Evolutionary conservation across 2,888 invertebrate species (phyloP), one percentile per base, ranked within the genome.

Genomic region (Agrypnus murinus): DNA sequence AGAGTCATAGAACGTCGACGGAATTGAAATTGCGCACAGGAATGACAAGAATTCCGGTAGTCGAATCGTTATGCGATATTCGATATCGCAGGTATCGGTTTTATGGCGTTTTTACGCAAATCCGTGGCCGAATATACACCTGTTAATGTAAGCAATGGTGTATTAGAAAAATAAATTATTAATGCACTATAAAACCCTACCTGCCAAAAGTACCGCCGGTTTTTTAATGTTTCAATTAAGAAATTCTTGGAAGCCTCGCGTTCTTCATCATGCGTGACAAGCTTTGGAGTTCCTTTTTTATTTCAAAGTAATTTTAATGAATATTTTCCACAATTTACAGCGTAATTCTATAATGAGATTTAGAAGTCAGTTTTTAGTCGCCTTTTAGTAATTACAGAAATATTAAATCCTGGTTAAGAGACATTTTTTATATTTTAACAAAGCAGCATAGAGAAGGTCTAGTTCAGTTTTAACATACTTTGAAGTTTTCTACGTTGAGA

Each of bases 11-110:
- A 59, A 65, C 65, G 65, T 25, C 55, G 17, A n/a, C 25, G 59
- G 67, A 67, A 71, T 68, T 71, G 67, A 67, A 65, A 67, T 71
- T 71, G 67, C 71, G 55, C 38, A 14, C 43, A 59, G 53, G 67
- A 67, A 71, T 64, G 43, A 46, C 66, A 64, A 64, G 71, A 68
- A 71, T 71, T 62, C 50, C 66, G 63, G 71, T 66, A 50, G 69
- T 58, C 57, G 31, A 40, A 14, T 53, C 40, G 43, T 48, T 48
- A 32, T 38, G 34, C 25, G 50, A 59, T 59, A 64, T 58, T 17
- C 59, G 38, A 69, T 69, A 69, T 69, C 55, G 58, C 64, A 69
- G 64, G 57, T 69, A 64, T 62, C 46, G 57, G 50, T 65, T 57
- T 69, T 69, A 64, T 65, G 48, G 55, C 43, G 32, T 46, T 65